Base-by-base conservation (phyloP, 2,797 vertebrate species). In the Hybognathus amarus region DNA sequence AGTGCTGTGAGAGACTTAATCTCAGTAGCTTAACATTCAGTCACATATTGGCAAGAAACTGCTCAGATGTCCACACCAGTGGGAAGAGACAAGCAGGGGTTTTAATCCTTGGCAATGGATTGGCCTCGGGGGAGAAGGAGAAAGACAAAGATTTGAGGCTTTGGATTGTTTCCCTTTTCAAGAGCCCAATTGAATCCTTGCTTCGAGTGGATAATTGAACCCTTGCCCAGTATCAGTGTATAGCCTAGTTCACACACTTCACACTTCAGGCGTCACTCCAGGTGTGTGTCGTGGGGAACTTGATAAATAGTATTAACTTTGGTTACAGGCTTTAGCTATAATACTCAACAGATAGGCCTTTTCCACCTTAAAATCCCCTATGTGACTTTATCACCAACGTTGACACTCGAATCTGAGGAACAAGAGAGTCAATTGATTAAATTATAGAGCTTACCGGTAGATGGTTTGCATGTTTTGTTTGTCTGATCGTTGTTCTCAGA, bases 111-210 rank as follows among this genome's bases (percentile, higher is more conserved):
- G 81, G 50, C 73, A 83, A 47, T 68, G 61, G 73, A 68, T 68
- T 68, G 73, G 36, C 52, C 73, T 77, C 9, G 9, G 63, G 81
- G 50, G 63, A 77, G 36, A 45, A 13, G 59, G 73, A 54, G 73
- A 67, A 45, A 42, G n/a, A 74, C 68, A 5, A 73, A 74, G 83
- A 56, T 66, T 84, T 79, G 61, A 84, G 77, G 77, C 47, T 79
- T n/a, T 80, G 83, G 77, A 79, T 84, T 78, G 54, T 80, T 84
- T 84, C 69, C 54, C 68, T 80, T 79, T 79, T 42, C 47, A n/a
- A 76, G 77, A n/a, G 66, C 76, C 52, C 76, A 74, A 40, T 45
- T 75, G 56, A 84, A 66, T 75, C 63, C 50, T 40, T 73, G 69
- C 68, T 71, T 79, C 67, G 73, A 84, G 76, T 80, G 77, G 77